A percentile compares a stretch with the other conserved stretches of the same genome.
These are phyloP conservation scores for Biston betularia DNA, from an alignment of 2,888 invertebrate species.

Conservation along the genomic window DNA sequence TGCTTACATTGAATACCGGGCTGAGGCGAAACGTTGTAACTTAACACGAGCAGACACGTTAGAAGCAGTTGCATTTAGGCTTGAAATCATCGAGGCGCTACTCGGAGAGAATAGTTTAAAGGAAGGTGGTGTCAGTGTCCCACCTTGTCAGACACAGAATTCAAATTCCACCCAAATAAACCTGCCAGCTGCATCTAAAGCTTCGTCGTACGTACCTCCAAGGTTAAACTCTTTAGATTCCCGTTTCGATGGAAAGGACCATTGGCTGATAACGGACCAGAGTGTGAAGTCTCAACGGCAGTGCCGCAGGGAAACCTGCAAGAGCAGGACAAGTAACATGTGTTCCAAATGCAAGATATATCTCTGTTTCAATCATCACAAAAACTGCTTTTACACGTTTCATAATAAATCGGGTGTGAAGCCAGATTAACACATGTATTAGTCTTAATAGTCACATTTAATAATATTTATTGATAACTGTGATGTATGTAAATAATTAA, in stretches of 20 bases:
- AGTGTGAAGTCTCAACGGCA: conserved; percentile 37
- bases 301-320: conserved; percentile 35
- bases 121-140: not conserved
- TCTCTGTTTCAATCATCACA: conserved; percentile 41
- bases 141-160: not conserved
- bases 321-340: conserved; percentile 42
- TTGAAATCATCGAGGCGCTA: conserved; percentile 41
- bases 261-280: conserved; percentile 44
- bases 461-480: too few species aligned
- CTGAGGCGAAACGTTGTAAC: conserved; percentile 25
- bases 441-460: too few species aligned
- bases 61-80: conserved; percentile 42
- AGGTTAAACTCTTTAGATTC: conserved; percentile 35
- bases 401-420: conserved; percentile 34
- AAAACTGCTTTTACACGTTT: conserved; percentile 40
- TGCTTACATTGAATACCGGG: conserved; percentile 33
- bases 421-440: conserved; percentile 18
- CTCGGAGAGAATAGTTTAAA: conserved; percentile 16
- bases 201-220: conserved; percentile 35
- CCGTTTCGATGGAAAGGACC: conserved; percentile 43
- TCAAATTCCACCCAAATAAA: not conserved
- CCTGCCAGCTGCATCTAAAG: not conserved
- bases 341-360: conserved; percentile 48
- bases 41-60: conserved; percentile 33
- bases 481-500: too few species aligned